Evolutionary conservation across 2,113 vertebrate genomes (phyloP).

Genomic region (Eretmochelys imbricata): DNA sequence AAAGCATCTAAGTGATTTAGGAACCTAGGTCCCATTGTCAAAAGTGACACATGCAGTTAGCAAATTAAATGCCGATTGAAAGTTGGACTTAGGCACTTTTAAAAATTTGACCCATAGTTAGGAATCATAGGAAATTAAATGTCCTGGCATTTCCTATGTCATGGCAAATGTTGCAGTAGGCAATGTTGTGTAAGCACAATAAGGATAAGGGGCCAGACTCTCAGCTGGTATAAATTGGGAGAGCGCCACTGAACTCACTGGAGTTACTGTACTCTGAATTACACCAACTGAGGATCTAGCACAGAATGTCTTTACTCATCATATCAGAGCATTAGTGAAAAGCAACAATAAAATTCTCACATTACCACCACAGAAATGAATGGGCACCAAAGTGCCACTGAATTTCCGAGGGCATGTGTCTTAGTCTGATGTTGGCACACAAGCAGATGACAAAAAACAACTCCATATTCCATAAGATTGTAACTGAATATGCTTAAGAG

Average conservation of each 20-base stretch:
- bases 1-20: neutral
- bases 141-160: neutral
- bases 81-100: neutral
- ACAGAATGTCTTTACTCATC: neutral
- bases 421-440: neutral
- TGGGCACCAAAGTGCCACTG: neutral
- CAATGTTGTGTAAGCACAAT: neutral
- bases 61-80: neutral
- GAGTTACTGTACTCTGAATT: neutral
- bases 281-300: neutral
- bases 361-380: neutral
- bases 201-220: neutral
- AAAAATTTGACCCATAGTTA: neutral
- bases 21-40: neutral
- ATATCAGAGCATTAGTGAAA: neutral
- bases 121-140: too few relatives aligned
- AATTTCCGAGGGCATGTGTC: neutral
- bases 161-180: neutral
- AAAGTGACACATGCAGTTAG: neutral
- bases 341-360: neutral
- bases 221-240: neutral
- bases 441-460: neutral
- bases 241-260: neutral
- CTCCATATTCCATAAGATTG: neutral
- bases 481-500: neutral